phyloP scores from a whole-genome alignment of 1,140 invertebrate species.

The Ridgeia piscesae region DNA sequence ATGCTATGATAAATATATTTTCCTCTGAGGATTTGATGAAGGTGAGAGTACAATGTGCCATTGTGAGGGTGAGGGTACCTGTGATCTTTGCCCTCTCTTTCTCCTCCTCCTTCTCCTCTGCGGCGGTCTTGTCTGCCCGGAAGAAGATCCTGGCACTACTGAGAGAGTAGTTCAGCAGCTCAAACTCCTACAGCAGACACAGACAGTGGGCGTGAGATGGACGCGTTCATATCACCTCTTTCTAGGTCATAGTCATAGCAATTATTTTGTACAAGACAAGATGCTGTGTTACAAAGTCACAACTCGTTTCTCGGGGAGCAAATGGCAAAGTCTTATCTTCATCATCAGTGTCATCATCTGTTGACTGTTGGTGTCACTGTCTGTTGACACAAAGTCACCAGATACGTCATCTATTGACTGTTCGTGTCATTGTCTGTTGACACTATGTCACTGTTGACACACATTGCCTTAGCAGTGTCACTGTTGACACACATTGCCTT shows the following conservation, averaged over 20 bases:
- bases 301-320: not conserved
- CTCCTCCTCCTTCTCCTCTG: conserved; percentile 48
- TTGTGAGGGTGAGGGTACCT: too few species aligned
- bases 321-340: conserved; percentile 39
- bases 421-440: not conserved
- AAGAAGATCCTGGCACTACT: conserved; percentile 95
- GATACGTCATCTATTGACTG: conserved; percentile 70
- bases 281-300: not conserved
- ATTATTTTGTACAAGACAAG: too few species aligned
- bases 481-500: conserved; percentile 6
- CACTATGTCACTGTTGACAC: conserved; percentile 2
- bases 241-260: too few species aligned
- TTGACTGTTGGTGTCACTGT: not conserved
- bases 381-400: too few species aligned
- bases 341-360: conserved; percentile 88
- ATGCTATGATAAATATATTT: too few species aligned
- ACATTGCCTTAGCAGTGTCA: conserved; percentile 8
- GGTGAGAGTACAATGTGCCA: too few species aligned
- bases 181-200: conserved; percentile 73
- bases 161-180: conserved; percentile 85
- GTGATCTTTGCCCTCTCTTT: conserved; percentile 27
- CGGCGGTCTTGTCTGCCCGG: conserved; percentile 55
- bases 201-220: not conserved
- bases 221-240: too few species aligned
- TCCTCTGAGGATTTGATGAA: too few species aligned